Base-by-base conservation (phyloP, 2,797 vertebrate species). In the Linurgus olivaceus region DNA sequence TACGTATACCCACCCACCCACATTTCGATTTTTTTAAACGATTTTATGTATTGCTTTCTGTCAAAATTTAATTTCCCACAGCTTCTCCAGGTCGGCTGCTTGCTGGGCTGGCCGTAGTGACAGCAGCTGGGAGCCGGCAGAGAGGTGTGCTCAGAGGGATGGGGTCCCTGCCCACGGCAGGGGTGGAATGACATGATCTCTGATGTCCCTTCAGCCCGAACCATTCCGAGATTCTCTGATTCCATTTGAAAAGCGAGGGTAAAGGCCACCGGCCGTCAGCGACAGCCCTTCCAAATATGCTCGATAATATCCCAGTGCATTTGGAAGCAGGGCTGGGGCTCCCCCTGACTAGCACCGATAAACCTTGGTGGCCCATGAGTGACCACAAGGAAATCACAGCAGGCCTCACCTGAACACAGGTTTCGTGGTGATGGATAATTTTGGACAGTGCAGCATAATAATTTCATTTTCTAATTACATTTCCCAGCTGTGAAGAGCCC, bases 251-350 rank as follows among this genome's bases (percentile, higher is more conserved):
- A 71, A 72, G 17, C 3, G 6, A 61, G 55, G 29, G 17, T 24
- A 19, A 54, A 17, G 59, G 55, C 17, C 37, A 17, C 44, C 37
- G 29, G 62, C 31, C 5, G 1, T 6, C 20, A 7, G 59, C 6
- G 35, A 35, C 29, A 47, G 40, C 47, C 37, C 19, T 68, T 67
- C 44, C 33, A 7, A 37, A 12, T 0, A 1, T 11, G 1, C 16
- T 47, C 11, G 12, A 2, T 6, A 23, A 28, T 4, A 31, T 2
- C 14, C 1, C 6, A 13, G 11, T 0, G 15, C 5, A 0, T 19
- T 65, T 17, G 11, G 26, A 23, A 35, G 2, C 20, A 6, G 16
- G 23, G 3, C 14, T 65, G 24, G 5, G 15, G 7, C 8, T 61
- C 7, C 1, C 20, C 54, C 28, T 17, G 6, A 5, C 4, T 23